phyloP scores from a whole-genome alignment of 2,113 vertebrate species.

The Seriola aureovittata region DNA sequence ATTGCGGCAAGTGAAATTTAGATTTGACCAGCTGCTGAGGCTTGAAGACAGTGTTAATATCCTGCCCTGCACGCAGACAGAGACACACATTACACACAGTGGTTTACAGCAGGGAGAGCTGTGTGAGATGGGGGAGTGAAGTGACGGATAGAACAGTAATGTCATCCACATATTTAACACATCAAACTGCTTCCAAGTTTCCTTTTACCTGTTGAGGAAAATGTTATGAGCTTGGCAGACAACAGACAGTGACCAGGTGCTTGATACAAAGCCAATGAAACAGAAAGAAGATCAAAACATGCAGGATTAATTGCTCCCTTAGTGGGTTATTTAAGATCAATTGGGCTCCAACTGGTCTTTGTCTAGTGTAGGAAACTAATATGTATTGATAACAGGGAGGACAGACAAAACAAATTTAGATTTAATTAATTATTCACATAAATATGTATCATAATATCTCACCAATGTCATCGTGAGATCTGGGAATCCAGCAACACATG shows the following conservation, averaged over 20 bases:
- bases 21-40: constrained; percentile 33
- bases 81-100: constrained; percentile 25
- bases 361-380: constrained; percentile 15
- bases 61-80: constrained; percentile 13
- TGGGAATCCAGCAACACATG: background rate
- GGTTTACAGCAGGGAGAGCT: constrained; percentile 47
- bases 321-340: constrained; percentile 21
- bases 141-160: constrained; percentile 38
- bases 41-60: constrained; percentile 46
- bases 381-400: background rate
- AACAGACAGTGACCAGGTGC: constrained; percentile 42
- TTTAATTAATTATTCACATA: background rate
- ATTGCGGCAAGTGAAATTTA: constrained; percentile 29
- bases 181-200: constrained; percentile 58
- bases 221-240: constrained; percentile 44
- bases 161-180: constrained; percentile 52
- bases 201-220: constrained; percentile 72
- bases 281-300: constrained; percentile 28
- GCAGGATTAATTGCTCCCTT: constrained; percentile 21
- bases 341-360: constrained; percentile 15
- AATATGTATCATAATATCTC: background rate
- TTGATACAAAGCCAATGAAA: constrained; percentile 29
- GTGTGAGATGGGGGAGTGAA: constrained; percentile 45
- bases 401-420: background rate
- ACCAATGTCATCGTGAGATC: background rate